phyloP scores from a whole-genome alignment of 1,140 invertebrate species.

The Pseudomyrmex dendroicus region DNA sequence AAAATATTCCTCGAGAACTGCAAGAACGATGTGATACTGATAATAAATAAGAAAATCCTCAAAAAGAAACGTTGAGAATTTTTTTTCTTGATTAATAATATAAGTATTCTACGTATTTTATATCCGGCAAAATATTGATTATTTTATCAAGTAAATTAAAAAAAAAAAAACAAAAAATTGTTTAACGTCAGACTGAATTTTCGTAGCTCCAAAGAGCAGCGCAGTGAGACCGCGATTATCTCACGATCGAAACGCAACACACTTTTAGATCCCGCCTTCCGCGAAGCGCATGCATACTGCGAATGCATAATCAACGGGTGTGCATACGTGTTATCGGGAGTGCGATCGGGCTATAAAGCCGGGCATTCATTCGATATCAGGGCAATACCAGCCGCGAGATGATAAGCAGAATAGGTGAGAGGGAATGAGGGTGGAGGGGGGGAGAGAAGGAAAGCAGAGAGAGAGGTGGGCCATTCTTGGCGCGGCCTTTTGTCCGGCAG shows the following conservation, averaged over 20 bases:
- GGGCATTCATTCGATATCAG: slow-evolving; percentile 83
- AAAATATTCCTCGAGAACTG: not conserved
- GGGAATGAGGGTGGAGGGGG: not conserved
- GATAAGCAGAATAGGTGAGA: slow-evolving; percentile 82
- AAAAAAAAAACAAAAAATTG: too few species aligned
- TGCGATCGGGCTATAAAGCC: slow-evolving; percentile 83
- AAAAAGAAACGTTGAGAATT: too few species aligned
- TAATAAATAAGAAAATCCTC: too few species aligned
- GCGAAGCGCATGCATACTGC: slow-evolving; percentile 37
- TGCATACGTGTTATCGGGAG: slow-evolving; percentile 73
- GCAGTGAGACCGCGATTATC: slow-evolving; percentile 37
- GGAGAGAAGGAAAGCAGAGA: not conserved
- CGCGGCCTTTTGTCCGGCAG: slow-evolving; percentile 77
- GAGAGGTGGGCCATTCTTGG: slow-evolving; percentile 81
- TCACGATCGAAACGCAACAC: slow-evolving; percentile 37
- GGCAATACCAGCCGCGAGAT: slow-evolving; percentile 80
- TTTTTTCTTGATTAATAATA: too few species aligned
- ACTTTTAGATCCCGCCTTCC: slow-evolving; percentile 42
- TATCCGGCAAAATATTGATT: too few species aligned
- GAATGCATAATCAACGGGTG: slow-evolving; percentile 57
- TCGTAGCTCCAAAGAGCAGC: not conserved
- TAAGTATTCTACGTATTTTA: too few species aligned
- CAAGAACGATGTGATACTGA: not conserved
- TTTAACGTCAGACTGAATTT: too few species aligned
- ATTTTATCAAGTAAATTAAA: too few species aligned